Conservation (phyloP, 2,113 vertebrate species). For the Hemicordylus capensis region DNA sequence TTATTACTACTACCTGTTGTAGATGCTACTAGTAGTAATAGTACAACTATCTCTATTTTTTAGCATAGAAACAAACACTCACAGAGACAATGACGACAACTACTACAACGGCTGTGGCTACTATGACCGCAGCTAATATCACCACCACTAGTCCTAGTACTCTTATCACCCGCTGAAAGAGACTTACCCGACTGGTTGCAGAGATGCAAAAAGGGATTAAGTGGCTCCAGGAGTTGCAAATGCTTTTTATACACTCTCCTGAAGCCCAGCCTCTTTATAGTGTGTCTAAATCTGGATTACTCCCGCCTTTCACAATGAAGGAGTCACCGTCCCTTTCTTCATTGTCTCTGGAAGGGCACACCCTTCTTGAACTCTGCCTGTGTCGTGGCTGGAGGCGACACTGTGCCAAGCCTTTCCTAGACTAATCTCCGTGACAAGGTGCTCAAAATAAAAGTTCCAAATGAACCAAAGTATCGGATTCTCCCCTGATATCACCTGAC, state of each 20-base stretch:
- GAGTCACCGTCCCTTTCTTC: background rate
- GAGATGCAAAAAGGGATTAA: background rate
- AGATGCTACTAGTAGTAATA: too few species aligned
- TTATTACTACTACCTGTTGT: too few species aligned
- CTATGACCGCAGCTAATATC: too few species aligned
- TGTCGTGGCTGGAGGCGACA: background rate
- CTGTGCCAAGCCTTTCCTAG: background rate
- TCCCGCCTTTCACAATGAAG: background rate
- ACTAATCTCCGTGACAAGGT: background rate
- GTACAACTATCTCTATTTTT: too few species aligned
- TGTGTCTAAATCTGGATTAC: background rate
- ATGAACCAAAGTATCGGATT: too few species aligned
- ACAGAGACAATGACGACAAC: too few species aligned
- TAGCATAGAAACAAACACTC: too few species aligned
- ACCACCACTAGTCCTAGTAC: background rate
- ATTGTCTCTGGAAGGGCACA: background rate
- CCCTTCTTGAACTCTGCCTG: background rate
- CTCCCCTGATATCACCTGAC: too few species aligned
- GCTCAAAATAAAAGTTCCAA: background rate
- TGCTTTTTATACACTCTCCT: background rate
- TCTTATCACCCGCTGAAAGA: background rate
- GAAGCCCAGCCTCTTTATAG: background rate
- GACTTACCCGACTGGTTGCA: constrained; percentile 6
- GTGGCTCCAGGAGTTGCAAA: background rate
- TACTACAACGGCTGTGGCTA: too few species aligned